Evolutionary conservation across 2,888 invertebrate genomes (phyloP), one percentile per base, ranked within the genome.

Genomic region (Neria commutata): DNA sequence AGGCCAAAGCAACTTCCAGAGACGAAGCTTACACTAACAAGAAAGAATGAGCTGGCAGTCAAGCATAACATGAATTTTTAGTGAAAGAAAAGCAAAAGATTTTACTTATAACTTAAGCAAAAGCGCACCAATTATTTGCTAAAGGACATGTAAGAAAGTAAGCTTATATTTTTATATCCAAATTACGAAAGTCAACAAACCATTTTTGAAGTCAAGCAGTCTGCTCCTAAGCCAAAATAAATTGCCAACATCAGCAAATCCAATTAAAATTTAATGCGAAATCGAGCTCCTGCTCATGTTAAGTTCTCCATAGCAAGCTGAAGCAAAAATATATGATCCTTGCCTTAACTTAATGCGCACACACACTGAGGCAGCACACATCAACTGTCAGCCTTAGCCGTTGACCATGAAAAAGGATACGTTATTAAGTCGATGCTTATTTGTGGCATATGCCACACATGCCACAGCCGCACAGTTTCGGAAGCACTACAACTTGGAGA

Each of bases 231-330:
- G 37, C 37, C 37, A 37, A 37, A 37, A 37, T 37, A 37, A 37
- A 37, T 37, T 37, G 42, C 21, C 42, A 19, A 42, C 42, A 42
- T 19, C 4, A 14, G 19, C 21, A 42, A 42, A 42, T 42, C 42
- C 42, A 42, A 42, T 42, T 42, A 42, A 19, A 42, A 42, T 42
- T 42, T 42, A 42, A 42, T 21, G 21, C 21, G 42, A 17, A 42
- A 42, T 42, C 42, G 14, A 42, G 42, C 21, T 42, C 21, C n/a
- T n/a, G n/a, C n/a, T n/a, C n/a, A n/a, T n/a, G n/a, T n/a, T n/a
- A n/a, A n/a, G n/a, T n/a, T 37, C 5, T 37, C 37, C 4, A 14
- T 14, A 14, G n/a, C 37, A 37, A 37, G 3, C n/a, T n/a, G n/a
- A 37, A 37, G n/a, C 37, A 37, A 4, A 4, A 37, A 42, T 19